Conservation (phyloP, 1,140 invertebrate species). For the Drosophila tristis region DNA sequence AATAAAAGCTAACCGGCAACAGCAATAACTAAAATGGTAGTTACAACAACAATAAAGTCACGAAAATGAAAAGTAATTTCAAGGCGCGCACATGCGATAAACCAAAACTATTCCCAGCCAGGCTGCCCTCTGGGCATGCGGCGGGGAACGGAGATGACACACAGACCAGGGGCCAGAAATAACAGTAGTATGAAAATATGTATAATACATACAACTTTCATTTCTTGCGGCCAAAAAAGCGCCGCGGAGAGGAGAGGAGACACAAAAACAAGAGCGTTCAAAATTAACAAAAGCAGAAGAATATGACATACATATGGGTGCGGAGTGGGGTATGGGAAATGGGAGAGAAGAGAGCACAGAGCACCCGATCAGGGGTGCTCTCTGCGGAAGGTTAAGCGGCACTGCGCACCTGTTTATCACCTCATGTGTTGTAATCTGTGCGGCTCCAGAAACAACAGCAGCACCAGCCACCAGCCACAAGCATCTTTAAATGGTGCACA, state of each 20-base stretch:
- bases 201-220: conserved; percentile 78
- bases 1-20: conserved; percentile 49
- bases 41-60: conserved; percentile 56
- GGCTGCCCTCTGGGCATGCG: conserved; percentile 5
- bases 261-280: conserved; percentile 67
- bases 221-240: conserved; percentile 66
- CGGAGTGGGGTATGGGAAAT: background rate
- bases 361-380: background rate
- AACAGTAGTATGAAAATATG: conserved; percentile 74
- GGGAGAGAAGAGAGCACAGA: too few relatives aligned
- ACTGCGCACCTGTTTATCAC: conserved; percentile 76
- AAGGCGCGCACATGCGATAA: conserved; percentile 78
- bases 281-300: conserved; percentile 70
- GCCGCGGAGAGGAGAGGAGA: background rate
- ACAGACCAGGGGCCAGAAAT: conserved; percentile 55
- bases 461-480: background rate
- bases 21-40: conserved; percentile 18
- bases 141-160: conserved; percentile 53
- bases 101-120: conserved; percentile 46
- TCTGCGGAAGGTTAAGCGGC: conserved; percentile 49
- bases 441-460: conserved; percentile 55
- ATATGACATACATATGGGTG: conserved; percentile 54
- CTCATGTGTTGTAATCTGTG: conserved; percentile 79
- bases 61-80: conserved; percentile 80
- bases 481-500: conserved; percentile 23